A percentile compares a stretch with the other conserved stretches of the same genome.
phyloP scores from a whole-genome alignment of 2,888 invertebrate species.

The Octonoba sinensis region DNA sequence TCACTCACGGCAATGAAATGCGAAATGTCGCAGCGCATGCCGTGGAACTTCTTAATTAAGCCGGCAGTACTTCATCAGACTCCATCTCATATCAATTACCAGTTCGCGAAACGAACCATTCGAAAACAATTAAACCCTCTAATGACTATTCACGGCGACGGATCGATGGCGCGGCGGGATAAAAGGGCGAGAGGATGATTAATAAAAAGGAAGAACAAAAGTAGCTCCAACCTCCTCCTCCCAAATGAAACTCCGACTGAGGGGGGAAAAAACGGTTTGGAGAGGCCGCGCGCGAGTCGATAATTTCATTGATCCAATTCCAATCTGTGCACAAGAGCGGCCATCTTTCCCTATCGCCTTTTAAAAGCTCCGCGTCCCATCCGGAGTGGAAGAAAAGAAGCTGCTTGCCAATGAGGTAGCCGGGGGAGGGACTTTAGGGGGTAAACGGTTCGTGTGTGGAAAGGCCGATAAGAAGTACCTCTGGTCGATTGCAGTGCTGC shows the following conservation, averaged over 20 bases:
- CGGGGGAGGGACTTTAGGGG: constrained; percentile 42
- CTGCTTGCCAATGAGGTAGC: constrained; percentile 19
- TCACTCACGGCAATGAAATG: too few relatives aligned
- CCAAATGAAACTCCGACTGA: neutral
- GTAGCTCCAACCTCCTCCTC: neutral
- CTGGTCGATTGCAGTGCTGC: constrained; percentile 62
- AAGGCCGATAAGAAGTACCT: constrained; percentile 63
- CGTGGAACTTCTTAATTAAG: constrained; percentile 20
- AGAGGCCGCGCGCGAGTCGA: constrained; percentile 50
- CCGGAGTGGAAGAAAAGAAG: constrained; percentile 54
- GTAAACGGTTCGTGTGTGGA: constrained; percentile 63
- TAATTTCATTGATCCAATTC: constrained; percentile 63
- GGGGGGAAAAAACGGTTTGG: constrained; percentile 22
- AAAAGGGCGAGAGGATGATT: neutral
- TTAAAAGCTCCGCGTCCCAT: constrained; percentile 53
- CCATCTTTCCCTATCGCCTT: constrained; percentile 57
- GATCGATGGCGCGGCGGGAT: constrained; percentile 40
- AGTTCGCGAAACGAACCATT: constrained; percentile 51
- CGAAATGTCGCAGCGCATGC: too few relatives aligned
- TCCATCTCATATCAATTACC: constrained; percentile 52
- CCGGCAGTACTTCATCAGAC: constrained; percentile 22
- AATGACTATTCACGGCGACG: constrained; percentile 42
- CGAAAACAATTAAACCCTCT: constrained; percentile 57
- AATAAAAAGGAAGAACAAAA: neutral
- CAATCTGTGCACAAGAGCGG: constrained; percentile 56